These are phyloP conservation scores for Dendrophyllia cribrosa DNA, from an alignment of 64 coral and sea anemone genomes.

Conservation along the genomic window DNA sequence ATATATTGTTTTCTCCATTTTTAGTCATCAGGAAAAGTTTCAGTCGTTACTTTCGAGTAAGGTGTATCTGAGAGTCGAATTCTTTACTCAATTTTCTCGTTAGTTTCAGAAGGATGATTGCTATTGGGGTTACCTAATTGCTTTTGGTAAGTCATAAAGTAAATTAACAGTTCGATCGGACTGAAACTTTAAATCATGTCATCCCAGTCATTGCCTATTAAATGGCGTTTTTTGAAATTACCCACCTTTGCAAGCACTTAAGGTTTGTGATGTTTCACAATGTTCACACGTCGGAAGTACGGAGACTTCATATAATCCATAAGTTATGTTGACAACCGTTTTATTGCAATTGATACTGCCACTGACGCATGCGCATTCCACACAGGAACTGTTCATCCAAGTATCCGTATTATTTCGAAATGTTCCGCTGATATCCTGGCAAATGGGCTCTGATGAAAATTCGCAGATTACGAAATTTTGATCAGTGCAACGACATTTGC, in stretches of 20 bases:
- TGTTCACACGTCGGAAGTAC: neutral
- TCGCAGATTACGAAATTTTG: neutral
- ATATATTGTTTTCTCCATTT: too few relatives aligned
- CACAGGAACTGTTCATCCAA: conserved; percentile 23
- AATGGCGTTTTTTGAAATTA: neutral
- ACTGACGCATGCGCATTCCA: conserved; percentile 10
- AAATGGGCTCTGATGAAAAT: neutral
- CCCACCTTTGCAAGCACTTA: conserved; percentile 19
- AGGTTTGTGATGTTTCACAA: neutral
- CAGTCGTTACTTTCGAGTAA: too few relatives aligned
- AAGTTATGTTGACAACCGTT: neutral
- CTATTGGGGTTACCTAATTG: too few relatives aligned
- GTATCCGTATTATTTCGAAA: conserved; percentile 1
- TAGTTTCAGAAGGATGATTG: too few relatives aligned
- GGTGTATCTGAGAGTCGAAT: too few relatives aligned
- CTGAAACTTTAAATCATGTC: too few relatives aligned
- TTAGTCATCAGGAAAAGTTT: too few relatives aligned
- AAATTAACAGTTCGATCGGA: too few relatives aligned
- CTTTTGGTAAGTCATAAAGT: too few relatives aligned
- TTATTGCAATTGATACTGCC: conserved; percentile 12
- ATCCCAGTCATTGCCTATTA: too few relatives aligned
- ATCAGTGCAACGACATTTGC: neutral
- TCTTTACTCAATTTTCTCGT: too few relatives aligned
- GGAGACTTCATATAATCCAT: neutral
- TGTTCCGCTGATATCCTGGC: conserved; percentile 9